A percentile compares a stretch with the other conserved stretches of the same genome.
Conservation (phyloP, 92 coral and sea anemone genomes). For the Blastomussa wellsi region DNA sequence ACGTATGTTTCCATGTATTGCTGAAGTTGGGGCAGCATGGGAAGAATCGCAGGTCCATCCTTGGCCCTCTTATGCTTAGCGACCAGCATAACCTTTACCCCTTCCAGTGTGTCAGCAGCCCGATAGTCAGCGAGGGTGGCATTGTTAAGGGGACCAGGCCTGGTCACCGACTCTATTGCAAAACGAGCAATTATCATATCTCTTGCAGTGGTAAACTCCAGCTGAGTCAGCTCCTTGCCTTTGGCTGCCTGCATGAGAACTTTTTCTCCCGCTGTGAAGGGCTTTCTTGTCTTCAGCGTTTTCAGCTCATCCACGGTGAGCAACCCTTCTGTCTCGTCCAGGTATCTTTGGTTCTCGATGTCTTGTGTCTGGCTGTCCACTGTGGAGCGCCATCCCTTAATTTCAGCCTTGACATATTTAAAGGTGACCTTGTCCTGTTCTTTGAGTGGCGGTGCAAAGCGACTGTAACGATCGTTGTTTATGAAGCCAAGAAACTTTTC, state of each 20-base stretch:
- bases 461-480: background rate
- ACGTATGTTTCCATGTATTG: background rate
- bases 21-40: background rate
- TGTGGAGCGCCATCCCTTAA: conserved; percentile 19
- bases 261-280: background rate
- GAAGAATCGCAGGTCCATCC: conserved; percentile 21
- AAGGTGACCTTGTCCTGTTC: background rate
- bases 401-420: background rate
- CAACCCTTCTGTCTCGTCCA: background rate
- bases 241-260: background rate
- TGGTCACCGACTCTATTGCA: background rate
- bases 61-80: conserved; percentile 11
- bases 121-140: background rate
- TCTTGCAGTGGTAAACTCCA: background rate
- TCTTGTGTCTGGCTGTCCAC: background rate
- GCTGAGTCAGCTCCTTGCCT: background rate
- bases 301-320: background rate
- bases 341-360: background rate
- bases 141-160: conserved; percentile 5
- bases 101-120: background rate
- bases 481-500: background rate
- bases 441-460: background rate
- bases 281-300: background rate
- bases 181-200: background rate
- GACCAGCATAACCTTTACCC: background rate